Evolutionary conservation across 2,888 invertebrate species (phyloP).

Genomic region (Epinotia bilunana): DNA sequence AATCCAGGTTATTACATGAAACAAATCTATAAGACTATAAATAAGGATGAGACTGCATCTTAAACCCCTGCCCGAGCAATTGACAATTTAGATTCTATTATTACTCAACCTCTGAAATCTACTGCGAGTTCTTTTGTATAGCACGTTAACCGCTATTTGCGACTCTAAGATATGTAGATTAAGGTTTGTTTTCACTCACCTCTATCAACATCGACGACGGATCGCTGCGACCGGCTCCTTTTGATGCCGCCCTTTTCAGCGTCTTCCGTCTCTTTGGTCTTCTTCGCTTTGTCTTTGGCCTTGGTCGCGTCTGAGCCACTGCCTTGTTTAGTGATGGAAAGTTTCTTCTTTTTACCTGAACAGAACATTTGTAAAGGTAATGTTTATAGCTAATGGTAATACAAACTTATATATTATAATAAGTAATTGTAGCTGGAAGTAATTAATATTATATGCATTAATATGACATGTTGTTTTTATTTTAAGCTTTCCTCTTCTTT

Average conservation of each 20-base stretch:
- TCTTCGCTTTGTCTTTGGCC: constrained; percentile 50
- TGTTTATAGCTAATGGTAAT: too few species aligned
- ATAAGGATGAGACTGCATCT: too few species aligned
- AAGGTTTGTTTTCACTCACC: constrained; percentile 54
- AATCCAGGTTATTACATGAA: too few species aligned
- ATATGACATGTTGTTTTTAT: too few species aligned
- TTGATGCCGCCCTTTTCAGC: constrained; percentile 65
- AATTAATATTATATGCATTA: too few species aligned
- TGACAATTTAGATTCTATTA: too few species aligned
- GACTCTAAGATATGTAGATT: neutral
- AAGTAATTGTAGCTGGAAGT: too few species aligned
- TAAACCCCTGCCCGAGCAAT: too few species aligned
- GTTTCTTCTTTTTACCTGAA: constrained; percentile 71
- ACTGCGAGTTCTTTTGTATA: neutral
- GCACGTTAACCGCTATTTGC: neutral
- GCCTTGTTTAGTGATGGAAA: constrained; percentile 59
- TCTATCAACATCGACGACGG: constrained; percentile 71
- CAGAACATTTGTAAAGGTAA: constrained; percentile 10
- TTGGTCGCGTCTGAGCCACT: constrained; percentile 46
- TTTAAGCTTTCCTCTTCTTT: too few species aligned
- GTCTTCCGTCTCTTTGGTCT: constrained; percentile 48
- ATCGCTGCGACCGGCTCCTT: constrained; percentile 72
- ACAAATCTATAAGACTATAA: too few species aligned
- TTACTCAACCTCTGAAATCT: too few species aligned
- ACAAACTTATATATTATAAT: too few species aligned